phyloP scores from a whole-genome alignment of 1,140 invertebrate species.

The Drosophila yakuba region DNA sequence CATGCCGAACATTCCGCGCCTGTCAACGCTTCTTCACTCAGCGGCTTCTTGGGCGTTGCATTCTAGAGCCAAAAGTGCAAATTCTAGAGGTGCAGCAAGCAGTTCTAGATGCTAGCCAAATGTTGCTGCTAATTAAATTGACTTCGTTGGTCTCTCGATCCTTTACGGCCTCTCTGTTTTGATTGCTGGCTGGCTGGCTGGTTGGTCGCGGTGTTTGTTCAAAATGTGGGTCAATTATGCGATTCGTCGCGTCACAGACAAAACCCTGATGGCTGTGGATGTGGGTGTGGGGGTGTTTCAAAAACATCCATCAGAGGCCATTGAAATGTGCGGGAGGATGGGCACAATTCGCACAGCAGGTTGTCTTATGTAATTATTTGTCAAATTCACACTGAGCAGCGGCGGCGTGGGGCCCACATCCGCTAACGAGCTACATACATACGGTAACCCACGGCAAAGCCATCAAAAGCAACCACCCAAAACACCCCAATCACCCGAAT shows the following conservation, averaged over 20 bases:
- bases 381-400: constrained; percentile 69
- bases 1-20: constrained; percentile 62
- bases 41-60: constrained; percentile 27
- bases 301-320: constrained; percentile 68
- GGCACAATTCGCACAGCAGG: constrained; percentile 57
- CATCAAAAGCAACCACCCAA: not conserved
- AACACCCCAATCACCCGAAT: not conserved
- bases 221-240: constrained; percentile 82
- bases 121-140: constrained; percentile 78
- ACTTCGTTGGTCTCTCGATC: constrained; percentile 43
- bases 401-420: constrained; percentile 4
- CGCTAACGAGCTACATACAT: constrained; percentile 64
- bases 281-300: not conserved
- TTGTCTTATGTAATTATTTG: constrained; percentile 77
- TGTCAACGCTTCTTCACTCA: constrained; percentile 67
- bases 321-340: constrained; percentile 49
- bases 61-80: constrained; percentile 66
- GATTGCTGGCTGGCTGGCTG: constrained; percentile 13
- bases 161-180: constrained; percentile 4
- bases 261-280: constrained; percentile 10
- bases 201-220: constrained; percentile 39
- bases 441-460: not conserved
- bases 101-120: constrained; percentile 43
- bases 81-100: constrained; percentile 21
- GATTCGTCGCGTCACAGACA: constrained; percentile 74